Evolutionary conservation across 2,113 vertebrate species (phyloP).

Genomic region (Clarias magur): DNA sequence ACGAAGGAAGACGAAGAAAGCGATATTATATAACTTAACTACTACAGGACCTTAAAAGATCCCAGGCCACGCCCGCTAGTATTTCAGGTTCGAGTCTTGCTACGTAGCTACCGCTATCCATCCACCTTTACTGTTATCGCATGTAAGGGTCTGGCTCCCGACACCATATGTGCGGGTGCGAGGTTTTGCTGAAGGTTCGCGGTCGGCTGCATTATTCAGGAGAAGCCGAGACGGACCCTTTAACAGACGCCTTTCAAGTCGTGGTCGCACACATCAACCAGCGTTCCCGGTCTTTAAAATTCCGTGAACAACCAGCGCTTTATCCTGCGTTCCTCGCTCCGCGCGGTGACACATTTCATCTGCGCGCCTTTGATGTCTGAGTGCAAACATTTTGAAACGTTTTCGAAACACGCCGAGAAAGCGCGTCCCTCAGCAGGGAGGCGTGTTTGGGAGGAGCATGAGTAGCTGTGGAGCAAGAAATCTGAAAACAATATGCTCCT

Average conservation of each 20-base stretch:
- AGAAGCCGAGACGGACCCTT: neutral
- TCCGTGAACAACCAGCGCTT: constrained; percentile 17
- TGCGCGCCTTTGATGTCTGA: constrained; percentile 7
- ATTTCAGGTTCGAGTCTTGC: neutral
- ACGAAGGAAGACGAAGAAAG: neutral
- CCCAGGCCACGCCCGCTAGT: neutral
- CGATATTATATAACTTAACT: neutral
- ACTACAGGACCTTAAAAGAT: neutral
- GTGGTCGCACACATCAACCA: constrained; percentile 20
- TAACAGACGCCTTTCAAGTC: constrained; percentile 7
- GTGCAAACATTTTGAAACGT: constrained; percentile 28
- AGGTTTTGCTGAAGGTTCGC: neutral
- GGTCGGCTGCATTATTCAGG: constrained; percentile 26
- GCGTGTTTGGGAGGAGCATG: neutral
- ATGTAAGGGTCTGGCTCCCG: neutral
- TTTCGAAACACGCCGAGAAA: neutral
- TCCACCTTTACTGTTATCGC: neutral
- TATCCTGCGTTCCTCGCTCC: neutral
- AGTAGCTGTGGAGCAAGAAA: constrained; percentile 5
- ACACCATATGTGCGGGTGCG: neutral
- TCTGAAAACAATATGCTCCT: constrained; percentile 23
- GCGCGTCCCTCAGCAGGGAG: constrained; percentile 11
- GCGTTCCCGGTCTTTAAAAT: neutral
- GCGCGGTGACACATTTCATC: constrained; percentile 15
- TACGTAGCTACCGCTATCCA: neutral